Conservation (phyloP, 2,888 invertebrate species). For the Mythimna vitellina region DNA sequence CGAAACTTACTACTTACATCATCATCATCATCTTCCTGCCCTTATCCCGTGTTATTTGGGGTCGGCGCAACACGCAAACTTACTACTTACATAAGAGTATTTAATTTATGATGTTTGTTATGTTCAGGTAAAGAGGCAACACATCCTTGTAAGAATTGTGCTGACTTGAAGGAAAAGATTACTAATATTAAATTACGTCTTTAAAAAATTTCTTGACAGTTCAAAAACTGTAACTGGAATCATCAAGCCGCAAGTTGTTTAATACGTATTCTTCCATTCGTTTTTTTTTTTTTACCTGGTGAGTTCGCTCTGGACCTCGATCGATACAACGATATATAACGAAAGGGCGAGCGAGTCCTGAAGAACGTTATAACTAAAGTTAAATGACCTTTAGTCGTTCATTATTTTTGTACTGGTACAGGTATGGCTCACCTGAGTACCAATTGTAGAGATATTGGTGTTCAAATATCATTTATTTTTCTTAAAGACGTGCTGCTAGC, state of each 20-base stretch:
- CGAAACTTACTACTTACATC: neutral
- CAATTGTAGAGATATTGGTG: neutral
- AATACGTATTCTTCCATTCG: neutral
- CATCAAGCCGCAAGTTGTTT: neutral
- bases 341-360: neutral
- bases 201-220: neutral
- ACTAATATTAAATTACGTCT: neutral
- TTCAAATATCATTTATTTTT: neutral
- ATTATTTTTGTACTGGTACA: neutral
- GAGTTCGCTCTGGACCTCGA: neutral
- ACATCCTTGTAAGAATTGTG: neutral
- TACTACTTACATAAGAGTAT: neutral
- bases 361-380: neutral
- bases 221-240: neutral
- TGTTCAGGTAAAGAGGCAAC: neutral
- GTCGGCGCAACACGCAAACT: no score
- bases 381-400: no score
- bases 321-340: no score
- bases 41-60: no score
- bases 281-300: neutral
- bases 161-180: neutral
- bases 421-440: neutral
- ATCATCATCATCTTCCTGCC: no score
- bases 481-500: neutral
- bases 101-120: neutral